phyloP scores from a whole-genome alignment of 2,113 vertebrate species.

The Odobenus rosmarus region DNA sequence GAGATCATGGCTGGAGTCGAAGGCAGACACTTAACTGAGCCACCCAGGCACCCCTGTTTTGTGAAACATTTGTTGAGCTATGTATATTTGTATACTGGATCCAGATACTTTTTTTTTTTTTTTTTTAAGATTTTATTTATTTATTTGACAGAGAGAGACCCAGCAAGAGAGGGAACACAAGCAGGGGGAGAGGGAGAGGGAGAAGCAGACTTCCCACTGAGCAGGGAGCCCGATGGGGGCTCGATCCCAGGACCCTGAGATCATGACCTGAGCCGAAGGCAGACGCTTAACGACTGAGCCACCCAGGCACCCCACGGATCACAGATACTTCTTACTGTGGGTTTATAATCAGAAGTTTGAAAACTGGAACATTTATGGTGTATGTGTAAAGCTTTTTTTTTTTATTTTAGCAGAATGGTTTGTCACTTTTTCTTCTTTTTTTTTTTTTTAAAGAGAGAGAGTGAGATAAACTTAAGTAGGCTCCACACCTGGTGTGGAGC shows the following conservation, averaged over 20 bases:
- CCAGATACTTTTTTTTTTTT: no score
- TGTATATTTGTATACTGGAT: not conserved
- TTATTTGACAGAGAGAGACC: no score
- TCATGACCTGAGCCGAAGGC: no score
- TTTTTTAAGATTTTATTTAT: no score
- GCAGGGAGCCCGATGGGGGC: no score
- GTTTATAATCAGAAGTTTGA: not conserved
- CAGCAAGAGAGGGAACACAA: no score
- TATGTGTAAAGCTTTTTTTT: not conserved
- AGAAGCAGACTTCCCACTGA: no score
- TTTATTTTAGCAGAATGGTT: not conserved
- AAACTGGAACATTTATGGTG: not conserved
- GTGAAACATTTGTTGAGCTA: not conserved
- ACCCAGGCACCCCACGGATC: not conserved
- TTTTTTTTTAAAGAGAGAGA: not conserved
- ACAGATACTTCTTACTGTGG: not conserved
- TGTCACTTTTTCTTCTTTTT: not conserved
- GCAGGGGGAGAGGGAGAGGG: no score
- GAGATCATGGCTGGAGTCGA: no score
- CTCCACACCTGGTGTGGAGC: not conserved
- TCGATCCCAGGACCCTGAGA: no score
- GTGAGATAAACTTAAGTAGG: not conserved
- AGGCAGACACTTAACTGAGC: no score
- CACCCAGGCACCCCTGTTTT: not conserved
- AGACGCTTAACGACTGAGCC: no score